Base-by-base conservation (phyloP, 2,888 invertebrate species). In the Eupithecia subumbrata region DNA sequence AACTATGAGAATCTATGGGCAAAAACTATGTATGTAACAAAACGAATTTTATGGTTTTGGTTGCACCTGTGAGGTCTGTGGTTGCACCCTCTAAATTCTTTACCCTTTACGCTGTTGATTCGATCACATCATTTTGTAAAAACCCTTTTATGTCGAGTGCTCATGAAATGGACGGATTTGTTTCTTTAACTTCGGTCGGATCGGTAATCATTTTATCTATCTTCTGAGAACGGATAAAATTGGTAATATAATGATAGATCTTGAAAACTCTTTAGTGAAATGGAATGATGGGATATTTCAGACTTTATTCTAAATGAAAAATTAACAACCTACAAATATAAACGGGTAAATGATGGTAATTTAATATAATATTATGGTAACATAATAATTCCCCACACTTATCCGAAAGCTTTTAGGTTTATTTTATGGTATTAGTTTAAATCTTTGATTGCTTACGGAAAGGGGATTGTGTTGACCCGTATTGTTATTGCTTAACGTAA, bases 161-260 rank as follows among this genome's bases (percentile, higher is more conserved):
- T 72, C 25, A 63, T 12, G 40, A 67, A 67, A 66, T 70, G 64
- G 72, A 48, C 75, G 56, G 73, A 73, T 77, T 75, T 77, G 73
- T 71, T 64, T 64, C 69, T 68, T 60, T 70, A 72, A 73, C 73
- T 71, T 73, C 43, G 34, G 64, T 73, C 22, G 71, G 71, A 66
- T 66, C 48, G 67, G 45, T 43, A 64, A 71, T 73, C 63, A 72
- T 77, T 77, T 71, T 73, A 75, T 75, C 56, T 11, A 4, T 60
- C 22, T 70, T 72, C 67, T 45, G 72, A 71, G 67, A 74, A 70
- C 48, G 73, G 76, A 76, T 76, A 69, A 75, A 76, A 76, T 76
- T 71, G 71, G 71, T 72, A 74, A 77, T 76, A 79, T 76, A 75
- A 72, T 77, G 45, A 75, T 78, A 70, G 76, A 77, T 71, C 74